phyloP scores from a whole-genome alignment of 2,113 vertebrate species.

The Hoplias malabaricus region DNA sequence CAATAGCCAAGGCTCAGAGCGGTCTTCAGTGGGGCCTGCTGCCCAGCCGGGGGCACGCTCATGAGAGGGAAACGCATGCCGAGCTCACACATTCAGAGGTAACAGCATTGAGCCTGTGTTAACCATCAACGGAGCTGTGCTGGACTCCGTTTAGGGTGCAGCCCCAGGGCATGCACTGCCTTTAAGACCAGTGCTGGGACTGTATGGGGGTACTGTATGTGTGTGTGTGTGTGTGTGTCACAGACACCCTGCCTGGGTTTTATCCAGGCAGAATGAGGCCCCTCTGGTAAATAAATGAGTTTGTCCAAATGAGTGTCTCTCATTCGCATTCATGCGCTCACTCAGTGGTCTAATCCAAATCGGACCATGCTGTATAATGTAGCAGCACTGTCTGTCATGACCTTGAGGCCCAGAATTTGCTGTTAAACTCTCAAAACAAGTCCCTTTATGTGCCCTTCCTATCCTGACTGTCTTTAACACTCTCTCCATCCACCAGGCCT shows the following conservation, averaged over 20 bases:
- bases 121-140: constrained; percentile 57
- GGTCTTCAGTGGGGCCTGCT: constrained; percentile 63
- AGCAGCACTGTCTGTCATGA: constrained; percentile 48
- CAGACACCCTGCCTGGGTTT: constrained; percentile 68
- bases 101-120: constrained; percentile 64
- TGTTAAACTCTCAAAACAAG: constrained; percentile 42
- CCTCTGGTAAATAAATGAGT: constrained; percentile 73
- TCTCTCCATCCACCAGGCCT: neutral
- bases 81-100: constrained; percentile 70
- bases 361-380: constrained; percentile 66
- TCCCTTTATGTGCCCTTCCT: neutral
- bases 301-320: constrained; percentile 73
- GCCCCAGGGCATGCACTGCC: constrained; percentile 65
- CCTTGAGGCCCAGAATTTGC: constrained; percentile 52
- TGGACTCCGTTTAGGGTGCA: constrained; percentile 71
- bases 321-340: constrained; percentile 72
- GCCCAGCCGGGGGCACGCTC: constrained; percentile 64
- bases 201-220: constrained; percentile 22
- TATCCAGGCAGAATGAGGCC: constrained; percentile 66
- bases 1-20: constrained; percentile 65
- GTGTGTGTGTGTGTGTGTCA: constrained; percentile 38
- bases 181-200: constrained; percentile 23
- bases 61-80: constrained; percentile 71
- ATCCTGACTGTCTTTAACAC: neutral
- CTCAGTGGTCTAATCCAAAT: constrained; percentile 67